These are phyloP conservation scores for Harpagoxenus sublaevis DNA, from an alignment of 2,888 invertebrate species.

Conservation along the genomic window DNA sequence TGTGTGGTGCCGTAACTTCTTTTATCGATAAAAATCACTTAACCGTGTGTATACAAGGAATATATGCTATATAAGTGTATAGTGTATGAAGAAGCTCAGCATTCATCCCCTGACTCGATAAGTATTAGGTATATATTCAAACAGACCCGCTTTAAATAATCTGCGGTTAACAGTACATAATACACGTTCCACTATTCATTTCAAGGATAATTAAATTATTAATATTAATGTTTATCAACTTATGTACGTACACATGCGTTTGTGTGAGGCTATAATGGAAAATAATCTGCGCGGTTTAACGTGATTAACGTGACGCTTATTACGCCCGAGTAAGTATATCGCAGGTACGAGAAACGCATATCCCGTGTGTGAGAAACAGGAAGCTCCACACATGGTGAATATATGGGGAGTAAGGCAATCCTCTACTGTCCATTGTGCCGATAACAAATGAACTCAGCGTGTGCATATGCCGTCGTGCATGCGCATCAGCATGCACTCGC, in stretches of 20 bases:
- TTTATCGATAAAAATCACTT: not conserved
- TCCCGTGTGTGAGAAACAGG: conserved; percentile 1
- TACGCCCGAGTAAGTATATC: conserved; percentile 21
- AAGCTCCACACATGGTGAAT: conserved; percentile 1
- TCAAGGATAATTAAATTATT: conserved; percentile 13
- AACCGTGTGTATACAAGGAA: not conserved
- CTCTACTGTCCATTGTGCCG: conserved; percentile 52
- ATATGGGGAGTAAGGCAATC: conserved; percentile 48
- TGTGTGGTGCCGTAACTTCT: not conserved
- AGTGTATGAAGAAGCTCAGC: not conserved
- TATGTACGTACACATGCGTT: too few relatives aligned
- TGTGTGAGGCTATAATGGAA: not conserved
- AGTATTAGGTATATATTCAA: not conserved
- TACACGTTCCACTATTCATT: not conserved
- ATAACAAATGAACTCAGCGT: conserved; percentile 69
- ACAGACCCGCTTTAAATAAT: not conserved
- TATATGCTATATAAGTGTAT: too few relatives aligned
- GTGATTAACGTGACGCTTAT: conserved; percentile 50
- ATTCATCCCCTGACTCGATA: not conserved
- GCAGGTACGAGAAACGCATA: conserved; percentile 36
- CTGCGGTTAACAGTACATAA: not conserved
- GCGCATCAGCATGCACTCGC: conserved; percentile 39
- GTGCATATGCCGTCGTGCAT: conserved; percentile 33
- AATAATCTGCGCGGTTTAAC: conserved; percentile 33
- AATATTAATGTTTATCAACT: conserved; percentile 11